Evolutionary conservation across 1,140 invertebrate genomes (phyloP), one percentile per base, ranked within the genome.

Genomic region (Temnothorax nylanderi): DNA sequence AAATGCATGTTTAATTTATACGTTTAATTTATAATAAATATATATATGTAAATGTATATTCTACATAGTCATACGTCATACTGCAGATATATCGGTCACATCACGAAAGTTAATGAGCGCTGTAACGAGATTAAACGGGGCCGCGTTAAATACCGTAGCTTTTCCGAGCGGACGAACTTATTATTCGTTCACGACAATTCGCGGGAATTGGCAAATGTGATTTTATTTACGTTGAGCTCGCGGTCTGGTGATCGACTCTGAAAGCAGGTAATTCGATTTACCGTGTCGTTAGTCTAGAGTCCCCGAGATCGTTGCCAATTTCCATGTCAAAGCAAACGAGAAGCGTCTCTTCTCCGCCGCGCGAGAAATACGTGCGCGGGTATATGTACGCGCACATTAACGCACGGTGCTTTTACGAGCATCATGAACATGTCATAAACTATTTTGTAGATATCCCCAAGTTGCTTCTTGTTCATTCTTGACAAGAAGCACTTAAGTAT

Each of bases 221-320:
- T 74, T 84, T 37, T 84, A 72, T 84, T 74, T 82, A 82, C 67
- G 41, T 47, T n/a, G 44, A n/a, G 16, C 11, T 44, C 44, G 51
- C 44, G 62, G 4, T 21, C 44, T 80, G 58, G 80, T 74, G 86
- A 90, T 90, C 89, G 81, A 77, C 78, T 77, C 41, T 34, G 76
- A 74, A 47, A 71, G 84, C 74, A 13, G 78, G 71, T 90, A 90
- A 91, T 91, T 90, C 85, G 89, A 90, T 91, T 91, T 91, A 56
- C 64, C 72, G 67, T 91, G 89, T 90, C 89, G 89, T 89, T 89
- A 89, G 78, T 90, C 69, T n/a, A 89, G 87, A 89, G 90, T 88
- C 84, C 65, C 67, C 84, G 74, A 88, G 90, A 90, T 87, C 87
- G 84, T 75, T 87, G 78, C 56, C 85, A 89, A 90, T 91, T 91